phyloP scores from a whole-genome alignment of 2,888 invertebrate genomes.

The Nephrotoma flavescens region DNA sequence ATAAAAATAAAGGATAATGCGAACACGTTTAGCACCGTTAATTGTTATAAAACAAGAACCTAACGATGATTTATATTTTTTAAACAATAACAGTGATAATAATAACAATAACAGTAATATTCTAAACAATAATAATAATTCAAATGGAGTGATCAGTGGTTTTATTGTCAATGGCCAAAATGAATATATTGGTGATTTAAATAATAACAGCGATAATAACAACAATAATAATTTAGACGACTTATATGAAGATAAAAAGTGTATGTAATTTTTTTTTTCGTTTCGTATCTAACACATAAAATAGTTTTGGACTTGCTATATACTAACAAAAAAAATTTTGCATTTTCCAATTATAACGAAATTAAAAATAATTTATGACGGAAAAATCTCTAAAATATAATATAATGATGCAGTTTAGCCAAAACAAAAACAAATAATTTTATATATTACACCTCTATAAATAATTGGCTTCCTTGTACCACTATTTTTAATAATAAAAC shows the following conservation, averaged over 20 bases:
- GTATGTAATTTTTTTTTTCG: conserved; percentile 9
- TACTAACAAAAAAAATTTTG: background rate
- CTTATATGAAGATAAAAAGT: conserved; percentile 10
- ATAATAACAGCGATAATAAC: conserved; percentile 9
- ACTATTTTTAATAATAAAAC: background rate
- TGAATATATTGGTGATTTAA: conserved; percentile 8
- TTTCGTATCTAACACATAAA: background rate
- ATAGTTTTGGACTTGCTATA: background rate
- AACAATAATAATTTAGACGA: conserved; percentile 6
- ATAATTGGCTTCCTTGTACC: background rate
- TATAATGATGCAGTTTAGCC: background rate
- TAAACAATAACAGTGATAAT: conserved; percentile 8
- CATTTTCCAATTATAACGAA: background rate
- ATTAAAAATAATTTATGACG: background rate
- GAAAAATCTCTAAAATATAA: background rate
- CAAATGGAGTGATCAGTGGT: conserved; percentile 1
- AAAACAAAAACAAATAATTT: background rate
- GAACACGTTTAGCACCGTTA: conserved; percentile 32
- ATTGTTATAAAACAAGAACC: conserved; percentile 34
- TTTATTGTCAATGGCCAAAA: background rate
- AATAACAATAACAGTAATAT: conserved; percentile 7
- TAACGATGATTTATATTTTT: conserved; percentile 13
- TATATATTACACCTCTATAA: background rate
- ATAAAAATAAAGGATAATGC: conserved; percentile 18
- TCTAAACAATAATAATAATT: conserved; percentile 1